phyloP scores from a whole-genome alignment of 2,113 vertebrate genomes.

The Chitala chitala region DNA sequence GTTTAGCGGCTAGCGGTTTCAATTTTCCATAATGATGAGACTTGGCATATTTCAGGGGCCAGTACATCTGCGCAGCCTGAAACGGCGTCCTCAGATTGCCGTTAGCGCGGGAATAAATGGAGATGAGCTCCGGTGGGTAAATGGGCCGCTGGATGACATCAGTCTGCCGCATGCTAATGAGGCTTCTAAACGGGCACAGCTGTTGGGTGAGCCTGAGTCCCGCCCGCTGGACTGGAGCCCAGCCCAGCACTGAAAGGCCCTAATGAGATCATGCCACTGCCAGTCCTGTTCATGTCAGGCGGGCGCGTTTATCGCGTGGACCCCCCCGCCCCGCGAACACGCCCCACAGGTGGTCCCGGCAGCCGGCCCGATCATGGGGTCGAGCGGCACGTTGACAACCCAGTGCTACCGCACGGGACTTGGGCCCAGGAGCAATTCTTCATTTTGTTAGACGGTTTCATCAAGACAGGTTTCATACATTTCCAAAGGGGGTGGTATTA shows the following conservation, averaged over 20 bases:
- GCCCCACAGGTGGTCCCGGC: not conserved
- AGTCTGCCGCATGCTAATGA: constrained; percentile 40
- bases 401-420: not conserved
- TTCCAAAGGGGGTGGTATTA: not conserved
- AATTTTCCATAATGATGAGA: not conserved
- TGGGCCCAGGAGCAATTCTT: constrained; percentile 6
- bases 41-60: constrained; percentile 5
- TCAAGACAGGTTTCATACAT: too few species aligned
- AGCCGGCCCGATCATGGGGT: constrained; percentile 1
- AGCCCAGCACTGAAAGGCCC: constrained; percentile 46
- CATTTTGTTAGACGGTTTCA: not conserved
- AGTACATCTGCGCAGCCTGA: not conserved
- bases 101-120: constrained; percentile 1
- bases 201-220: constrained; percentile 42
- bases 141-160: constrained; percentile 51
- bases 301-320: not conserved
- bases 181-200: constrained; percentile 58
- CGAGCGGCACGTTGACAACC: not conserved
- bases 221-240: not conserved
- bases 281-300: not conserved
- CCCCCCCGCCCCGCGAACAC: not conserved
- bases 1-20: not conserved
- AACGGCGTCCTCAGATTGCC: not conserved
- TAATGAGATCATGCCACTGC: constrained; percentile 41
- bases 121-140: constrained; percentile 34